Conservation (phyloP, 2,888 invertebrate species). For the Caenorhabditis wallacei region DNA sequence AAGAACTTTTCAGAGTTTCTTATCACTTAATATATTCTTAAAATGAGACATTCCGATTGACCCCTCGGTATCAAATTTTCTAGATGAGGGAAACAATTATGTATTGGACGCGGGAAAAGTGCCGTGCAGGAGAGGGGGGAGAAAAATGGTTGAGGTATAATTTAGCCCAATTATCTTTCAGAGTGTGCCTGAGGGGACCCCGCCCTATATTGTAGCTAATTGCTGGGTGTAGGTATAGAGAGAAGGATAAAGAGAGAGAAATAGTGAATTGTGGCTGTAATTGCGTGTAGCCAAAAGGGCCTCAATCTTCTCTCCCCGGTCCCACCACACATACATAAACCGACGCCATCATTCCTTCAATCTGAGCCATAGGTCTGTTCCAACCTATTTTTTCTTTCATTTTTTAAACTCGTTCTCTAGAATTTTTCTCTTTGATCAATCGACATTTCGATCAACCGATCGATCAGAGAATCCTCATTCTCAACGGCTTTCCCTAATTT, state of each 20-base stretch:
- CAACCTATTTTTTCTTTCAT: conserved; percentile 9
- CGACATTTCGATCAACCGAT: too few relatives aligned
- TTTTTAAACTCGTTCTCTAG: too few relatives aligned
- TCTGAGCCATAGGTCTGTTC: not conserved
- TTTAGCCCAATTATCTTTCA: conserved; percentile 61
- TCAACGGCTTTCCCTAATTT: too few relatives aligned
- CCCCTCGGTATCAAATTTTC: conserved; percentile 31
- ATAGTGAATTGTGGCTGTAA: conserved; percentile 64
- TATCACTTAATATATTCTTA: conserved; percentile 2
- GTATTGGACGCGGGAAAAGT: conserved; percentile 28
- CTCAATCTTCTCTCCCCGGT: conserved; percentile 51
- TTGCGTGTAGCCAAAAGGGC: conserved; percentile 64
- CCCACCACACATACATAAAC: conserved; percentile 10
- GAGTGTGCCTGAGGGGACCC: conserved; percentile 45
- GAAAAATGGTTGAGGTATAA: conserved; percentile 55
- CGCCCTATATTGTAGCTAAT: conserved; percentile 64
- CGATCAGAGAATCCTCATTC: too few relatives aligned
- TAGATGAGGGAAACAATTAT: conserved; percentile 43
- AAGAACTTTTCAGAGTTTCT: not conserved
- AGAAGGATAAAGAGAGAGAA: conserved; percentile 38
- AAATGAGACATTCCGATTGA: conserved; percentile 1
- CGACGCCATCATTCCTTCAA: conserved; percentile 37
- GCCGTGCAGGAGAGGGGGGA: conserved; percentile 6
- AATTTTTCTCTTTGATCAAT: too few relatives aligned
- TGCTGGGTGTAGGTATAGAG: conserved; percentile 60